Percentiles rank a stretch among this genome's conserved stretches.
Evolutionary conservation across 2,113 vertebrate species (phyloP).

Genomic region (Promerops cafer): DNA sequence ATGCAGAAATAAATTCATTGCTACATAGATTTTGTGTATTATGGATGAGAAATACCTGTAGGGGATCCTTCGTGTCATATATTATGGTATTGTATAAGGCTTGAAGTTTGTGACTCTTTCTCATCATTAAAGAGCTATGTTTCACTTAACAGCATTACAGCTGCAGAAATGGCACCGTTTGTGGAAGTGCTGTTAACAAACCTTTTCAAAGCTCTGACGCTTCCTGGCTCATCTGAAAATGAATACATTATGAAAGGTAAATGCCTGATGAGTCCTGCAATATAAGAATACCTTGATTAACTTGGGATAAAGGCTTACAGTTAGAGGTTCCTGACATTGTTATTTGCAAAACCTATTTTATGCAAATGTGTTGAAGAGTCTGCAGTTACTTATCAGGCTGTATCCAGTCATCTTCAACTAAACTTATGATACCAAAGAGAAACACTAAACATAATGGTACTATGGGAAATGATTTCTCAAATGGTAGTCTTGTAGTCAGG

Average conservation of each 20-base stretch:
- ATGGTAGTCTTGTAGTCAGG: background rate
- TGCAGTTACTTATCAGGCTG: background rate
- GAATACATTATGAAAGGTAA: conserved; percentile 99
- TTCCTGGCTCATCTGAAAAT: conserved; percentile 95
- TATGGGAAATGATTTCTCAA: background rate
- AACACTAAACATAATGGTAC: background rate
- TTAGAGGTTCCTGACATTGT: background rate
- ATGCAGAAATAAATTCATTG: background rate
- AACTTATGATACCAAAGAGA: background rate
- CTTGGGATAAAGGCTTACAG: background rate
- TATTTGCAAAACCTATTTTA: background rate
- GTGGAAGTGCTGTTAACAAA: conserved; percentile 93
- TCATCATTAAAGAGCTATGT: conserved; percentile 41
- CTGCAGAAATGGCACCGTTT: conserved; percentile 88
- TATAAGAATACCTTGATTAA: background rate
- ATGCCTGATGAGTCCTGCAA: background rate
- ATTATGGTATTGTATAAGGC: background rate
- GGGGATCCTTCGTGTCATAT: background rate
- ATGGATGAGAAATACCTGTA: background rate
- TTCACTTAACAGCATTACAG: conserved; percentile 80
- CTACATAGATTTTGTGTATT: background rate
- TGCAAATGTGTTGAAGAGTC: background rate
- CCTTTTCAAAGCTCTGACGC: conserved; percentile 91
- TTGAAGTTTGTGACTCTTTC: background rate
- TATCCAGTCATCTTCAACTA: background rate